Evolutionary conservation across 1,140 invertebrate genomes (phyloP), one percentile per base, ranked within the genome.

Genomic region (Lucilia sericata): DNA sequence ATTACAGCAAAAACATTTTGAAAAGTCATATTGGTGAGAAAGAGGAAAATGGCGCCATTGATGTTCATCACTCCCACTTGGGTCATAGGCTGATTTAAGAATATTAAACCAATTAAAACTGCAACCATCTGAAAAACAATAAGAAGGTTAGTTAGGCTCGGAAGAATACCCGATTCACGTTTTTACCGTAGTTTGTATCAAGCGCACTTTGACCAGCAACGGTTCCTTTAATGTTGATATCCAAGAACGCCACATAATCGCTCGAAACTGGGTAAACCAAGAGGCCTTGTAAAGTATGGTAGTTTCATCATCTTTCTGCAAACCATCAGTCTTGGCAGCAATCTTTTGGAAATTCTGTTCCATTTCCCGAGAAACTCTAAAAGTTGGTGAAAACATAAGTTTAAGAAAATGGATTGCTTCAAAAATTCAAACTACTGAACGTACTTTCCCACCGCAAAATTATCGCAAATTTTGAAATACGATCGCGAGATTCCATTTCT

Each of bases 21-120:
- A 91, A 98, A 98, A 9, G 96, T 99, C 95, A 97, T 97, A 91
- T 98, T 98, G 5, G 96, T 97, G 2, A 99, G 92, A 88, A 98
- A 95, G 82, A 99, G 94, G 89, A 98, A 99, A 25, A 99, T 93
- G n/a, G 96, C 96, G 76, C 98, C 98, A 90, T 98, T 99, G 84
- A 99, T 97, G 90, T 99, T 99, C 94, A 97, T 96, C 0, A 98
- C 96, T 5, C 97, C 97, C 86, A 97, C 95, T 91, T 98, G 95
- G 87, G 96, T 94, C 49, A 97, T 88, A 87, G 94, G 92, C 90
- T 99, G 98, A 0, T 95, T 94, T 88, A 96, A 96, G 91, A 98
- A 99, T 83, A 99, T 95, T 5, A 98, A 90, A 8, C 97, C 97
- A 85, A 99, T 94, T 4, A 99, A 90, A 9, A 97, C 88, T 7